phyloP scores from a whole-genome alignment of 2,888 invertebrate species.

The Trissolcus japonicus region DNA sequence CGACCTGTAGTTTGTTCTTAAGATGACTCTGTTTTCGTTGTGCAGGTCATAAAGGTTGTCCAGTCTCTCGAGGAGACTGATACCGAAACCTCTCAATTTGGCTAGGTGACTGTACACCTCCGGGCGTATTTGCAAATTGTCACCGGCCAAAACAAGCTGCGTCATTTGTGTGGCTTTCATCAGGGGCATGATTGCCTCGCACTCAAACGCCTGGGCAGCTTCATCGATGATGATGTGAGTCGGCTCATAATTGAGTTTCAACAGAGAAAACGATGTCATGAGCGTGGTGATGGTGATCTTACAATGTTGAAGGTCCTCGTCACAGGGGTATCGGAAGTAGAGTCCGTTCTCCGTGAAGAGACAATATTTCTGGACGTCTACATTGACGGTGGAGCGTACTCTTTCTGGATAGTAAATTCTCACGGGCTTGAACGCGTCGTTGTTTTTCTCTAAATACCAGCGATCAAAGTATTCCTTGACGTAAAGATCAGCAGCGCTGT shows the following conservation, averaged over 20 bases:
- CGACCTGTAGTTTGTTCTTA: conserved; percentile 89
- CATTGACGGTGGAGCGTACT: conserved; percentile 85
- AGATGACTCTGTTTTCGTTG: conserved; percentile 86
- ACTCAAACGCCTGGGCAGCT: conserved; percentile 91
- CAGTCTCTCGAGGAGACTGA: conserved; percentile 86
- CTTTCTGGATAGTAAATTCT: conserved; percentile 88
- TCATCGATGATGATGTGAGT: conserved; percentile 91
- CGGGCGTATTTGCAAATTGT: conserved; percentile 90
- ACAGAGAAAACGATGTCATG: conserved; percentile 86
- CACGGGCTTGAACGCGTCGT: conserved; percentile 81
- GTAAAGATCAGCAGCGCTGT: conserved; percentile 90
- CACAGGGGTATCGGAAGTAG: conserved; percentile 82
- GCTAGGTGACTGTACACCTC: conserved; percentile 87
- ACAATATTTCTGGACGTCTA: conserved; percentile 80
- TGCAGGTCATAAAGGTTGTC: conserved; percentile 85
- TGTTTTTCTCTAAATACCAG: conserved; percentile 83
- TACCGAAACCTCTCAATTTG: conserved; percentile 82
- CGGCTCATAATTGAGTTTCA: conserved; percentile 82
- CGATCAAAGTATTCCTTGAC: conserved; percentile 89
- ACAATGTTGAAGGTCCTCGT: conserved; percentile 84
- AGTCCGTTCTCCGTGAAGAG: conserved; percentile 80
- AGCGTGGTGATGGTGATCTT: conserved; percentile 86
- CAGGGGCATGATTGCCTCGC: conserved; percentile 88
- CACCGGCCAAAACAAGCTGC: conserved; percentile 88
- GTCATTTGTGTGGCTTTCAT: conserved; percentile 84